Conservation (phyloP, 2,797 vertebrate genomes). For the Spatula clypeata region DNA sequence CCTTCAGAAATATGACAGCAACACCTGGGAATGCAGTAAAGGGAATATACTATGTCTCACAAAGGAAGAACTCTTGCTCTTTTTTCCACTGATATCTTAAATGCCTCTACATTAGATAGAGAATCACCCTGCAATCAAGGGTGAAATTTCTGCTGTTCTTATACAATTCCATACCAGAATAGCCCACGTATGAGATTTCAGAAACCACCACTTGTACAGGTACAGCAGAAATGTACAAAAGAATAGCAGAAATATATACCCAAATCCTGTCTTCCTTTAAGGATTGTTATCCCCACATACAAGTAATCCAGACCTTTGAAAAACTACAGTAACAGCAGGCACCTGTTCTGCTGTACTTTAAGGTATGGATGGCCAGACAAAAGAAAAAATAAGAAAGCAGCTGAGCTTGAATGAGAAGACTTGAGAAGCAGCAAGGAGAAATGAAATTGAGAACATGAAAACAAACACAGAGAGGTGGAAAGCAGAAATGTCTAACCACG, state of each 20-base stretch:
- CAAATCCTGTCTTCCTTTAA: neutral
- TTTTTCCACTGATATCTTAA: neutral
- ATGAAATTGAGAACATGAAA: neutral
- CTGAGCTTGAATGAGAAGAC: neutral
- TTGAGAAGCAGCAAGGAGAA: neutral
- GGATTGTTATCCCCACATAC: neutral
- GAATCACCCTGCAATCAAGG: neutral
- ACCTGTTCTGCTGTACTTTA: neutral
- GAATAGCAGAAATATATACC: neutral
- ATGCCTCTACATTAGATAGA: neutral
- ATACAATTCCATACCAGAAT: neutral
- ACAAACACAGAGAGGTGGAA: neutral
- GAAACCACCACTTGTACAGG: neutral
- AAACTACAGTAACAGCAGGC: neutral
- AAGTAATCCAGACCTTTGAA: neutral
- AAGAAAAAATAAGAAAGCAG: neutral
- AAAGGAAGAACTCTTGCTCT: neutral
- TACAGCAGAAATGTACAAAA: neutral
- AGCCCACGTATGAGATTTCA: neutral
- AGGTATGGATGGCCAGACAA: neutral
- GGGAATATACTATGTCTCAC: neutral
- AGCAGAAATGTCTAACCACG: neutral
- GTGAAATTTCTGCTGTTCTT: neutral
- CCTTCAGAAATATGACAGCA: neutral
- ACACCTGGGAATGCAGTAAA: neutral